These are phyloP conservation scores for Cacoxenus indagator DNA, from an alignment of 2,888 invertebrate species.

Conservation along the genomic window DNA sequence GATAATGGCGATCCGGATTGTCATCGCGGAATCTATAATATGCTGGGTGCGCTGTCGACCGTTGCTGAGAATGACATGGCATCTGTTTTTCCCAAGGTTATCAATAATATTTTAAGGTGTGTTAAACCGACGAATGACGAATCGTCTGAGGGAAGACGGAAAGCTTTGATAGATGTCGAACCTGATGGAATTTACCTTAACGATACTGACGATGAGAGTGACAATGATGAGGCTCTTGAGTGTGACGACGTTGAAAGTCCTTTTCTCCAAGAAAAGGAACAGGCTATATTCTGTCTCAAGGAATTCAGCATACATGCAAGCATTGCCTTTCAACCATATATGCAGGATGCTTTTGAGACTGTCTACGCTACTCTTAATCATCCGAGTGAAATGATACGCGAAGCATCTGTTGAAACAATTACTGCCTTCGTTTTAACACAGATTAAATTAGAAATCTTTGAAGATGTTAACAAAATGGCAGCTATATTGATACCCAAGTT, in stretches of 20 bases:
- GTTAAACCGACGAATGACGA: conserved; percentile 80
- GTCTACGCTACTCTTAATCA: conserved; percentile 79
- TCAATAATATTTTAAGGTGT: conserved; percentile 77
- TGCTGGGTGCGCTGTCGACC: conserved; percentile 79
- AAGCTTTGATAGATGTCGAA: conserved; percentile 62
- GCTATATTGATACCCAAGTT: too few species aligned
- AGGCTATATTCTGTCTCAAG: conserved; percentile 80
- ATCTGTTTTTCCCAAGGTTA: conserved; percentile 76
- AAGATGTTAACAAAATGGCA: conserved; percentile 76
- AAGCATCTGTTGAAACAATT: conserved; percentile 77
- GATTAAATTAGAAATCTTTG: conserved; percentile 73
- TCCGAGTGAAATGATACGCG: conserved; percentile 79
- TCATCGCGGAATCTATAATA: conserved; percentile 78
- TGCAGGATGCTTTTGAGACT: conserved; percentile 79
- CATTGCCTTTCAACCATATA: conserved; percentile 77
- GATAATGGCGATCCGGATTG: conserved; percentile 81
- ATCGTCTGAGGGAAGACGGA: conserved; percentile 73
- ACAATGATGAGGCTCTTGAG: conserved; percentile 69
- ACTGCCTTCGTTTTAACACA: conserved; percentile 77
- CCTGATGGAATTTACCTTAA: conserved; percentile 67
- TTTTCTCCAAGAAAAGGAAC: conserved; percentile 84
- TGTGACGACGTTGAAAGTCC: conserved; percentile 82
- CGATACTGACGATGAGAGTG: conserved; percentile 67
- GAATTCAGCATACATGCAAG: conserved; percentile 80
- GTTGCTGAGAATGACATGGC: conserved; percentile 80